Evolutionary conservation across 2,797 vertebrate genomes (phyloP), one percentile per base, ranked within the genome.

Genomic region (Syngnathus rostellatus): DNA sequence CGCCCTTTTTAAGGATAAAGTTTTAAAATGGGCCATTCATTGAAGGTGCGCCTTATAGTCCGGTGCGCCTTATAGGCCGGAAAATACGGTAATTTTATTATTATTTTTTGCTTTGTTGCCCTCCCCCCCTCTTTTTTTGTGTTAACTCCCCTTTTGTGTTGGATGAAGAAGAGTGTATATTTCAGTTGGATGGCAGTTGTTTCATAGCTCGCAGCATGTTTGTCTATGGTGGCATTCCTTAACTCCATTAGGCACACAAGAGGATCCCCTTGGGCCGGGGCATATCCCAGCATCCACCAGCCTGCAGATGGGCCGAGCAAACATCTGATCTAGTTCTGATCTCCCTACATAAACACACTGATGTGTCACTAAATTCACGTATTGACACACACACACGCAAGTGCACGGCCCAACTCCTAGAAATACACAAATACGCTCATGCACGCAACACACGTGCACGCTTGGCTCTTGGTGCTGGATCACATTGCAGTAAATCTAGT

Each of bases 201-300:
- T 87, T 92, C 86, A 73, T 90, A 71, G 89, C 88, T 91, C 12
- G 76, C 79, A 90, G 90, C 86, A 1, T 88, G 86, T 89, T 90
- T 85, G 83, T 88, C 84, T 87, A 78, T 74, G 82, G 76, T 88
- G 83, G 81, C 86, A 87, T 89, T 88, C 85, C 85, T 88, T 79
- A 83, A 70, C 78, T 84, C 85, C 76, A 86, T 85, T 85, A 75
- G 82, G 79, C 81, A 72, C 80, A 78, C 68, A 77, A 81, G 79
- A 83, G 62, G 78, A 81, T 73, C 69, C 80, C 85, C 81, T 79
- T 71, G 16, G 84, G 83, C 83, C 63, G 31, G 66, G 74, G 70
- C 82, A 77, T 80, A 84, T 86, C 78, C 80, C 71, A 74, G 72
- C 72, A 17, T 85, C 80, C 82, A 78, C 75, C 77, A 79, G 75